Conservation (phyloP, 2,113 vertebrate genomes). For the Heliornis fulica region DNA sequence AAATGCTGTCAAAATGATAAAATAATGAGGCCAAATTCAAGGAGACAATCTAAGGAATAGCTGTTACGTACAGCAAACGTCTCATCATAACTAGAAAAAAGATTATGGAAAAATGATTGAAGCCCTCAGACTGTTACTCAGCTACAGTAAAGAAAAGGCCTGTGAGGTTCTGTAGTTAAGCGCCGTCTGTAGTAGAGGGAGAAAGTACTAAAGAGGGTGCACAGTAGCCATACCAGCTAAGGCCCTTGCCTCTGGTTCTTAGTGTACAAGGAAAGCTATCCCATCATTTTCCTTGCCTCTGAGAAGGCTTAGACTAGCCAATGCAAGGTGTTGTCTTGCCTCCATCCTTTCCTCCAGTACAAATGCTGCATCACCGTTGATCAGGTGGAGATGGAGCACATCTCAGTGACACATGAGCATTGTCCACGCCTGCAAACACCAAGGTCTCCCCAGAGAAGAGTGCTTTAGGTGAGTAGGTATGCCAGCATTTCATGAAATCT, state of each 20-base stretch:
- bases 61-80: background rate
- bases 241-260: background rate
- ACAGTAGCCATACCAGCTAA: background rate
- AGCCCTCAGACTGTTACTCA: background rate
- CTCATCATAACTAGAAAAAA: background rate
- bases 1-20: constrained; percentile 52
- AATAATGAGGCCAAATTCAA: constrained; percentile 43
- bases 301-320: background rate
- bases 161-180: background rate
- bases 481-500: background rate
- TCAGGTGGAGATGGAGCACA: background rate
- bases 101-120: background rate
- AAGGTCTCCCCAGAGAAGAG: background rate
- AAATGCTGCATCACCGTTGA: background rate
- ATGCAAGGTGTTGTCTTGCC: background rate
- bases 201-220: background rate
- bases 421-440: background rate
- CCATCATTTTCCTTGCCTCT: background rate
- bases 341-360: background rate
- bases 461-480: background rate
- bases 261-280: background rate
- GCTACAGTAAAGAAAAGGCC: background rate
- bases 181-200: background rate
- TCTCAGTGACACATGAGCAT: background rate
- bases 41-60: constrained; percentile 24